Evolutionary conservation across 2,888 invertebrate species (phyloP), one percentile per base, ranked within the genome.

Genomic region (Drosophila nr. medialis): DNA sequence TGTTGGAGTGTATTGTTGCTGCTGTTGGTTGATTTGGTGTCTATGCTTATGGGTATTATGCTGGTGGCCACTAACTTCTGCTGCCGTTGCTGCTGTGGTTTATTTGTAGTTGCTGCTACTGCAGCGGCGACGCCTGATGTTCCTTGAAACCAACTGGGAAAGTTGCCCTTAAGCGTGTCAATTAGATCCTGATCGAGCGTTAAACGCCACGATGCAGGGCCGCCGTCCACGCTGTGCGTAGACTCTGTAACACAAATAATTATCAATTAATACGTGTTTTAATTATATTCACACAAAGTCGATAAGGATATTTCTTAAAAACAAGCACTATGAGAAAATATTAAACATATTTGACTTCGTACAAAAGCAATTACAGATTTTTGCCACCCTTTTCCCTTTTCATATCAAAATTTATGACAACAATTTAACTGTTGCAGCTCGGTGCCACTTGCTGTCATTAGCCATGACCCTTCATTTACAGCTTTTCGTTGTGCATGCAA

Each of bases 131-230:
- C 74, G 48, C 84, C 70, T 36, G 80, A 67, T 55, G 76, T 40
- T 53, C 72, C 61, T 93, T 96, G 96, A 94, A 98, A 98, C 98
- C 98, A 98, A 95, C 96, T 97, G 89, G 98, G 98, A 94, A 97
- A 98, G 93, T 97, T 97, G 91, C 97, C 96, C 93, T 97, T 96
- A 92, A 98, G 96, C 92, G 98, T 98, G 94, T 98, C 97, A 93
- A 98, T 95, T 92, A 98, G 95, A 94, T 98, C 98, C 94, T 96
- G 96, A 95, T 98, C 98, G 94, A 98, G 95, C 94, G 97, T 97
- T 93, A 98, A 96, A 94, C 96, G 96, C 97, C 97, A 98, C 95
- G 96, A 97, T 92, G 95, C 96, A 94, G 96, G 96, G 94, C 95
- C 94, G 94, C 95, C 95, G 94, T 95, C 95, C 93, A 95, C 95